These are phyloP conservation scores for Micronisus gabar DNA, from an alignment of 2,113 vertebrate genomes.

Conservation along the genomic window DNA sequence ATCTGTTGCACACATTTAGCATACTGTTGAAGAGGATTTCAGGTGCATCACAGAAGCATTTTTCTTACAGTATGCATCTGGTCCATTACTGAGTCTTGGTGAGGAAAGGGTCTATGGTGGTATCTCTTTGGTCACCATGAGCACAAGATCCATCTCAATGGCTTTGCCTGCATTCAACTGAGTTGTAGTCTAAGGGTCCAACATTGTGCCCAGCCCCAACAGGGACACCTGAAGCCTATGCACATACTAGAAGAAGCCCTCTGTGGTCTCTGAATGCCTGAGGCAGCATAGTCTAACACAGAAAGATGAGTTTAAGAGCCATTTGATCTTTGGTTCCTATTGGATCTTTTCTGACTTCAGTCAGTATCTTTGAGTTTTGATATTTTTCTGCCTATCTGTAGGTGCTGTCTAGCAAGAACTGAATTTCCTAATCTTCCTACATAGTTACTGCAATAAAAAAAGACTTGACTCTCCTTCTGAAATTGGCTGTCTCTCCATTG, in stretches of 20 bases:
- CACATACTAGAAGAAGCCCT: not conserved
- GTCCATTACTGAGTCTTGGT: accelerated
- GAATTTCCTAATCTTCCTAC: not conserved
- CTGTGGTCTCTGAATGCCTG: not conserved
- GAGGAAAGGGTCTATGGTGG: not conserved
- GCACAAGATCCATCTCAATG: not conserved
- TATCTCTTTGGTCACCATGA: not conserved
- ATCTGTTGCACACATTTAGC: not conserved
- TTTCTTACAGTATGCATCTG: not conserved
- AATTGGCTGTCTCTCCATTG: not conserved
- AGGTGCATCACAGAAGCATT: not conserved
- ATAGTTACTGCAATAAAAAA: not conserved
- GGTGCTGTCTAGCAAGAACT: not conserved
- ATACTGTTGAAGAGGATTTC: not conserved
- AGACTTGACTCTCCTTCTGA: not conserved
- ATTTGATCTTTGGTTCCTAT: not conserved
- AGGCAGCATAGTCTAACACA: not conserved
- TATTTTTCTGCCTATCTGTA: not conserved
- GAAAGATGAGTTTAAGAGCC: not conserved
- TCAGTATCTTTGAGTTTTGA: not conserved
- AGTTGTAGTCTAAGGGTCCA: not conserved
- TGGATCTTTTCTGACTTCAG: not conserved
- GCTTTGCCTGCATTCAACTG: not conserved
- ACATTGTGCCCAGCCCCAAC: not conserved
- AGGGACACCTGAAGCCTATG: not conserved